Percentiles rank a stretch among this genome's conserved stretches.
These are phyloP conservation scores for Sicus ferrugineus DNA, from an alignment of 2,888 invertebrate species.

Conservation along the genomic window DNA sequence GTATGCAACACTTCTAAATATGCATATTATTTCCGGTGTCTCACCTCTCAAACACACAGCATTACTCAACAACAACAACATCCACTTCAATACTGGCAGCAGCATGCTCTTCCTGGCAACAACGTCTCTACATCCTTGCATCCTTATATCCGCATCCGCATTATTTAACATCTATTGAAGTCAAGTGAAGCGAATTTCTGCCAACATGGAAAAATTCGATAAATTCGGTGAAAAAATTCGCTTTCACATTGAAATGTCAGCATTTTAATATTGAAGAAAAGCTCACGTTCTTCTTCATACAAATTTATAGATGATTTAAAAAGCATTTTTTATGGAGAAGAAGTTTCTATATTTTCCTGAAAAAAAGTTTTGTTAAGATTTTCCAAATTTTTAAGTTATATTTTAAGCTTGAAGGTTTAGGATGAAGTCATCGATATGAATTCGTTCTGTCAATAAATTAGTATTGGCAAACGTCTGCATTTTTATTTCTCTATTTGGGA, in stretches of 20 bases:
- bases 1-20: slow-evolving; percentile 27
- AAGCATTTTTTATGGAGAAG: too few species aligned
- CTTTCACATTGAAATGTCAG: too few species aligned
- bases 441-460: too few species aligned
- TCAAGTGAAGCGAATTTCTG: slow-evolving; percentile 27
- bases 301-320: too few species aligned
- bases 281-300: too few species aligned
- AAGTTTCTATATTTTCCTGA: too few species aligned
- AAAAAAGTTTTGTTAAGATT: background rate
- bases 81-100: background rate
- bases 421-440: too few species aligned
- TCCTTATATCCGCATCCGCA: background rate
- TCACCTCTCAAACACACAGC: slow-evolving; percentile 28
- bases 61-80: slow-evolving; percentile 1
- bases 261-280: too few species aligned
- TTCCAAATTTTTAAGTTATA: too few species aligned
- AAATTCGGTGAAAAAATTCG: background rate
- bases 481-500: too few species aligned
- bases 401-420: too few species aligned
- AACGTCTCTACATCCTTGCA: background rate
- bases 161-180: slow-evolving; percentile 28
- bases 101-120: background rate
- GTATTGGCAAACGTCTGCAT: too few species aligned
- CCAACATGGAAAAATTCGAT: slow-evolving; percentile 9
- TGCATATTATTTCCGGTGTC: slow-evolving; percentile 37